Evolutionary conservation across 1,140 invertebrate genomes (phyloP).

Genomic region (Drosophila sp.): DNA sequence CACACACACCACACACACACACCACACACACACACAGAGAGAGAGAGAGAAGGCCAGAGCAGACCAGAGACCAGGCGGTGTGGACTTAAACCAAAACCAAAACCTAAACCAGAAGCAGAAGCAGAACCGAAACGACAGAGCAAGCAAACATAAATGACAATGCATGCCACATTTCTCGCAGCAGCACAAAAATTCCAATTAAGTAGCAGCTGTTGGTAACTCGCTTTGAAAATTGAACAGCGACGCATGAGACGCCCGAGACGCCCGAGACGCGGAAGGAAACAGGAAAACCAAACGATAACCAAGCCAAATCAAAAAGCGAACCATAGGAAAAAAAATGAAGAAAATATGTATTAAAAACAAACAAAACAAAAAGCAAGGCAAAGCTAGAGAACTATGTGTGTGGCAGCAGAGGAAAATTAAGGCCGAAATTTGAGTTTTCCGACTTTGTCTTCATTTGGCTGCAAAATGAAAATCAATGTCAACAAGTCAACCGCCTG

Average conservation of each 20-base stretch:
- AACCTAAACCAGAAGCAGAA: constrained; percentile 22
- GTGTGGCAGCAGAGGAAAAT: constrained; percentile 29
- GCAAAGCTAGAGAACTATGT: constrained; percentile 1
- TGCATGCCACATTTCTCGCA: constrained; percentile 65
- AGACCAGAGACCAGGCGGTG: not conserved
- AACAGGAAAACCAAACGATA: constrained; percentile 6
- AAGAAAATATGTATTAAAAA: not conserved
- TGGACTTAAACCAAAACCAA: constrained; percentile 5
- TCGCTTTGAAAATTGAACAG: constrained; percentile 66
- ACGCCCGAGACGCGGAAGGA: constrained; percentile 31
- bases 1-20: not conserved
- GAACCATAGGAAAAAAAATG: not conserved
- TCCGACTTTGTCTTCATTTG: constrained; percentile 17
- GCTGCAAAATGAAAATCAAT: constrained; percentile 72
- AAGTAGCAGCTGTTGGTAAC: constrained; percentile 72
- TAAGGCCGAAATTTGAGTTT: constrained; percentile 43
- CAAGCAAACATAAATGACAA: constrained; percentile 65
- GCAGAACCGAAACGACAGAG: constrained; percentile 37
- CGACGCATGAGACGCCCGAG: constrained; percentile 38
- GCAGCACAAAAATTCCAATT: constrained; percentile 71
- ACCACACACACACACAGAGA: not conserved
- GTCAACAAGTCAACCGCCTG: constrained; percentile 56
- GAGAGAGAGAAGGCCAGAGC: not conserved
- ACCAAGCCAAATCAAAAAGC: constrained; percentile 37
- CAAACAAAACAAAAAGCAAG: not conserved